phyloP scores from a whole-genome alignment of 37 sponge, comb jelly and placozoan species.

The Tethya wilhelma region DNA sequence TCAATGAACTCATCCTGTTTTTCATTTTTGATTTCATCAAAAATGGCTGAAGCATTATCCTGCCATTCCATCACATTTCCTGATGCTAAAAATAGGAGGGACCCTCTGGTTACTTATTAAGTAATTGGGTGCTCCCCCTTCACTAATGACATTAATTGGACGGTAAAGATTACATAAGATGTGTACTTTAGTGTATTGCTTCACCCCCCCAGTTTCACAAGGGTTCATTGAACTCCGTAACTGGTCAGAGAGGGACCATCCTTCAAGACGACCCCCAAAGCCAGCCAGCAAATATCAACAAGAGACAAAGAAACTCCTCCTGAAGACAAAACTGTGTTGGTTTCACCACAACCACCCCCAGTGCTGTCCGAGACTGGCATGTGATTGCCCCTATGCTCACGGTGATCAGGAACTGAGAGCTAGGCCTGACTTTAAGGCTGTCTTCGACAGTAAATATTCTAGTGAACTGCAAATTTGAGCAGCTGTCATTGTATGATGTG shows the following conservation, averaged over 20 bases:
- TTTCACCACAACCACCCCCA: slow-evolving; percentile 86
- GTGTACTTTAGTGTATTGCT: no score
- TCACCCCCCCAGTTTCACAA: slow-evolving; percentile 45
- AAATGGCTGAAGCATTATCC: background rate
- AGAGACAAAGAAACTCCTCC: slow-evolving; percentile 1
- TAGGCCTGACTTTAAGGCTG: slow-evolving; percentile 57
- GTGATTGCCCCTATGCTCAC: slow-evolving; percentile 85
- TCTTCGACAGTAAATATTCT: no score
- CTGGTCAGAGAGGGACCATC: slow-evolving; percentile 47
- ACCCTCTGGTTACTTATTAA: background rate
- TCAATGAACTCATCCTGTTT: no score
- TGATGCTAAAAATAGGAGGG: background rate
- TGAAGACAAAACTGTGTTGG: slow-evolving; percentile 91
- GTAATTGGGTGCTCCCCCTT: background rate
- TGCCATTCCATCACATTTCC: background rate
- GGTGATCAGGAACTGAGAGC: slow-evolving; percentile 60
- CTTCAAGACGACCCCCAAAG: background rate
- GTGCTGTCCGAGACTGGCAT: slow-evolving; percentile 73
- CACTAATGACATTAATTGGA: no score
- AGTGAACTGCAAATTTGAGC: no score
- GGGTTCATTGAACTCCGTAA: slow-evolving; percentile 75
- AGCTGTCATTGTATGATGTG: no score
- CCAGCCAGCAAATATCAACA: background rate
- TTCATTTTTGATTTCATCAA: no score
- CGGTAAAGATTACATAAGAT: no score